These are phyloP conservation scores for Fragum whitleyi DNA, from an alignment of 2,888 invertebrate genomes.

Conservation along the genomic window DNA sequence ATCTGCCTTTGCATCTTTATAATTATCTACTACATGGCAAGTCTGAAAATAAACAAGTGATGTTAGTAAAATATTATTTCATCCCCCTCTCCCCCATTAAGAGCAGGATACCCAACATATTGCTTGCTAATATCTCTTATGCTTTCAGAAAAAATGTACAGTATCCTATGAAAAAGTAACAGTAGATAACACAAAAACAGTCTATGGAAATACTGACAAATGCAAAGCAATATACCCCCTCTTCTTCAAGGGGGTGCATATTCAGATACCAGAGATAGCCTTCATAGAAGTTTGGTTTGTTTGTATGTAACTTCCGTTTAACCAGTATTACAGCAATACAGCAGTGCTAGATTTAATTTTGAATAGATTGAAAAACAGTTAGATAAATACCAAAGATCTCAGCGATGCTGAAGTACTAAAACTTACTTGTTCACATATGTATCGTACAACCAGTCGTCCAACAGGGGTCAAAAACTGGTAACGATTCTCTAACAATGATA, in stretches of 20 bases:
- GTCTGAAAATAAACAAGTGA: constrained; percentile 67
- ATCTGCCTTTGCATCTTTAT: constrained; percentile 83
- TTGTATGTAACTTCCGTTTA: too few relatives aligned
- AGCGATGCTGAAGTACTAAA: too few relatives aligned
- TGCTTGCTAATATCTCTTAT: background rate
- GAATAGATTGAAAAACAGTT: too few relatives aligned
- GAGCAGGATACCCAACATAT: background rate
- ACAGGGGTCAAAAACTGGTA: constrained; percentile 85
- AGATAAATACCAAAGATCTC: too few relatives aligned
- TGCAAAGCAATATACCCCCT: too few relatives aligned
- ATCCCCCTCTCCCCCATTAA: background rate
- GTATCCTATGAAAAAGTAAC: background rate
- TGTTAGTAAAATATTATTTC: background rate
- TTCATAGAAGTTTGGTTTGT: too few relatives aligned
- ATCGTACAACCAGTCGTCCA: constrained; percentile 86
- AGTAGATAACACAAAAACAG: too few relatives aligned
- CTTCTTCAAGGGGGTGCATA: too few relatives aligned
- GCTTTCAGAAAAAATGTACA: background rate
- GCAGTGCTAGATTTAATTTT: too few relatives aligned
- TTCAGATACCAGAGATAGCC: too few relatives aligned
- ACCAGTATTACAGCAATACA: too few relatives aligned
- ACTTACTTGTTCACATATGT: constrained; percentile 86
- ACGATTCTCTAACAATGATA: constrained; percentile 84
- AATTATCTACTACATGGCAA: constrained; percentile 86
- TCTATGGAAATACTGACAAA: too few relatives aligned